Evolutionary conservation across 2,113 vertebrate genomes (phyloP).

Genomic region (Bos taurus): ARS-UCD2.0 NC_037329.1:100984501-100985000

Average conservation of each 20-base stretch:
- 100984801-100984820: not conserved
- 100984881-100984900: not conserved
- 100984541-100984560: too few species aligned
- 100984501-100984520: too few species aligned
- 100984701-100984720: not conserved
- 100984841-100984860: not conserved
- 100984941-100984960: not conserved
- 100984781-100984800: not conserved
- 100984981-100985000: not conserved
- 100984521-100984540: too few species aligned
- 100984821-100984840: not conserved
- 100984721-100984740: not conserved
- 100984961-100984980: not conserved
- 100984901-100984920: not conserved
- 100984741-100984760: not conserved
- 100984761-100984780: not conserved
- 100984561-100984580: too few species aligned
- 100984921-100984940: not conserved
- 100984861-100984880: not conserved
- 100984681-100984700: not conserved
- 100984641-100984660: not conserved
- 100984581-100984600: too few species aligned
- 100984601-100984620: too few species aligned
- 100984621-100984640: not conserved
- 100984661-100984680: not conserved